Evolutionary conservation across 2,113 vertebrate genomes (phyloP).

Genomic region (Diphyllodes magnificus): DNA sequence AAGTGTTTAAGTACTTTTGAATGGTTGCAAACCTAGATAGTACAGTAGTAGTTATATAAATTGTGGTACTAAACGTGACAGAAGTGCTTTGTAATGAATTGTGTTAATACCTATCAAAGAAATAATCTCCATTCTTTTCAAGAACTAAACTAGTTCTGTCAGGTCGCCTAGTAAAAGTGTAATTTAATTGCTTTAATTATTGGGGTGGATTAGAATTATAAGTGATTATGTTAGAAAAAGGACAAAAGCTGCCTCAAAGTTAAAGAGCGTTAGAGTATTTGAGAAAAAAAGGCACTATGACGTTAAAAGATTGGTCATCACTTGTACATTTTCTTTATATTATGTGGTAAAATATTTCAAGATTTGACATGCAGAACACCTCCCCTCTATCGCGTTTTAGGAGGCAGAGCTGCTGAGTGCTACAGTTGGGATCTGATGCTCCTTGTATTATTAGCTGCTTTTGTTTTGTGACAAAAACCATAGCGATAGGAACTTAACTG

Average conservation of each 20-base stretch:
- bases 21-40: not conserved
- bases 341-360: not conserved
- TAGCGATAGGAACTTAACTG: not conserved
- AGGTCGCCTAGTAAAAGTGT: not conserved
- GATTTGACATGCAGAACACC: not conserved
- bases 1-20: not conserved
- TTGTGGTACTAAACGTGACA: not conserved
- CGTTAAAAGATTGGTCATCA: not conserved
- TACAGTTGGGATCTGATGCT: not conserved
- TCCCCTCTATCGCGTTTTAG: not conserved
- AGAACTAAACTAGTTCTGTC: not conserved
- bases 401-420: not conserved
- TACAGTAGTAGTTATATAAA: not conserved
- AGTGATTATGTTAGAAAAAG: not conserved
- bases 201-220: not conserved
- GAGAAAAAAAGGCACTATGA: not conserved
- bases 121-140: not conserved
- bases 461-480: not conserved
- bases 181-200: not conserved
- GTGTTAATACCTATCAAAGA: not conserved
- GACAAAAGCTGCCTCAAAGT: not conserved
- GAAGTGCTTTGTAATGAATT: not conserved
- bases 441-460: not conserved
- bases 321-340: not conserved
- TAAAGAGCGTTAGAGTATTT: not conserved